phyloP scores from a whole-genome alignment of 2,797 vertebrate genomes.

The Benthosema pterotum region DNA sequence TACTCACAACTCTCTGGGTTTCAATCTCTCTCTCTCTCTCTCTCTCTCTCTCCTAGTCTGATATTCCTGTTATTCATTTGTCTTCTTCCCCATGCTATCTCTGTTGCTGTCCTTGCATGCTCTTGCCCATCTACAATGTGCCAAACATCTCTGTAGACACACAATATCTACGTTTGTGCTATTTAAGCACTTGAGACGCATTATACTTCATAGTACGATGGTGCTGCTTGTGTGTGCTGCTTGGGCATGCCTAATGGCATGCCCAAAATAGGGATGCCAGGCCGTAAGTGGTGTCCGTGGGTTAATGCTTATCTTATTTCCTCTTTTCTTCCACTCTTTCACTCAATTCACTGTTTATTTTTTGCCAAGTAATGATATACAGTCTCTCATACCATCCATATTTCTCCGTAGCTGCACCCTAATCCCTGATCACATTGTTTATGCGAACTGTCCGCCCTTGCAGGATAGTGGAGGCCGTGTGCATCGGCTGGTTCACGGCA shows the following conservation, averaged over 20 bases:
- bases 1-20: constrained; percentile 12
- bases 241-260: too few relatives aligned
- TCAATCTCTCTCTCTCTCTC: not conserved
- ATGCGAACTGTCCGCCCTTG: constrained; percentile 28
- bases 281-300: too few relatives aligned
- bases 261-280: too few relatives aligned
- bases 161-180: constrained; percentile 7
- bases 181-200: constrained; percentile 1
- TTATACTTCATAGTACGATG: too few relatives aligned
- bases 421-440: constrained; percentile 59
- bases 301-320: not conserved
- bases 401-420: constrained; percentile 35
- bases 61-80: constrained; percentile 11
- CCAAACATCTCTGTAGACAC: not conserved
- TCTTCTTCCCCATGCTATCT: not conserved
- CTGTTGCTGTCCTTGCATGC: constrained; percentile 22
- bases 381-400: constrained; percentile 39
- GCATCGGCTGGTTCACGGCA: constrained; percentile 99
- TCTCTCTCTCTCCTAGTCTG: constrained; percentile 12
- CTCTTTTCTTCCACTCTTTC: constrained; percentile 13
- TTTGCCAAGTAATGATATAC: constrained; percentile 7
- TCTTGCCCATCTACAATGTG: constrained; percentile 6
- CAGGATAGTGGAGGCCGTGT: constrained; percentile 98
- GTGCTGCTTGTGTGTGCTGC: too few relatives aligned
- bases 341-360: constrained; percentile 20